These are phyloP conservation scores for Suillia variegata DNA, from an alignment of 2,888 invertebrate genomes.

Conservation along the genomic window DNA sequence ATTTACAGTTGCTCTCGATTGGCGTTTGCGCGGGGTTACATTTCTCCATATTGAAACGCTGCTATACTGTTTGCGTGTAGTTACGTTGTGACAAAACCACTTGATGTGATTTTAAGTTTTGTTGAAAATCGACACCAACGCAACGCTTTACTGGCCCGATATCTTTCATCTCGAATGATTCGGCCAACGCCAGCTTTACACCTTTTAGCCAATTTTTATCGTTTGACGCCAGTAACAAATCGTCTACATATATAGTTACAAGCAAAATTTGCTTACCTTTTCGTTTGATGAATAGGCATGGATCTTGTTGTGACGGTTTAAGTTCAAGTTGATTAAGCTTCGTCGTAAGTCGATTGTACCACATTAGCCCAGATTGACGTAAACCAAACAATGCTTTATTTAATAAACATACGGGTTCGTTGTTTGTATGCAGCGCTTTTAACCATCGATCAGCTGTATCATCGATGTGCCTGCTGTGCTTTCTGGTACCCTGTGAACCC, in stretches of 20 bases:
- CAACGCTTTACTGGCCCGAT: conserved; percentile 28
- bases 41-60: conserved; percentile 24
- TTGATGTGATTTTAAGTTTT: conserved; percentile 10
- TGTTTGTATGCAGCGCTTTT: background rate
- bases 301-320: conserved; percentile 24
- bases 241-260: conserved; percentile 30
- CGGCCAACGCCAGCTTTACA: conserved; percentile 17
- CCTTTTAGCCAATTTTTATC: conserved; percentile 17
- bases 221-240: conserved; percentile 29
- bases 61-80: conserved; percentile 25
- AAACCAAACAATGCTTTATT: conserved; percentile 1
- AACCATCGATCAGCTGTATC: background rate
- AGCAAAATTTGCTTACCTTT: conserved; percentile 23
- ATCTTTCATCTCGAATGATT: conserved; percentile 31
- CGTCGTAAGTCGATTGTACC: conserved; percentile 16
- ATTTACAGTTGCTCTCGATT: conserved; percentile 21
- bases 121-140: conserved; percentile 26
- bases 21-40: conserved; percentile 25
- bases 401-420: background rate
- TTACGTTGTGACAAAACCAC: conserved; percentile 4
- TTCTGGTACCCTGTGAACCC: background rate
- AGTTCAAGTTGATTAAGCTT: conserved; percentile 24
- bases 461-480: background rate
- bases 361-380: conserved; percentile 5
- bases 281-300: conserved; percentile 25